Base-by-base conservation (phyloP, 2,888 invertebrate species). In the Sicus ferrugineus region DNA sequence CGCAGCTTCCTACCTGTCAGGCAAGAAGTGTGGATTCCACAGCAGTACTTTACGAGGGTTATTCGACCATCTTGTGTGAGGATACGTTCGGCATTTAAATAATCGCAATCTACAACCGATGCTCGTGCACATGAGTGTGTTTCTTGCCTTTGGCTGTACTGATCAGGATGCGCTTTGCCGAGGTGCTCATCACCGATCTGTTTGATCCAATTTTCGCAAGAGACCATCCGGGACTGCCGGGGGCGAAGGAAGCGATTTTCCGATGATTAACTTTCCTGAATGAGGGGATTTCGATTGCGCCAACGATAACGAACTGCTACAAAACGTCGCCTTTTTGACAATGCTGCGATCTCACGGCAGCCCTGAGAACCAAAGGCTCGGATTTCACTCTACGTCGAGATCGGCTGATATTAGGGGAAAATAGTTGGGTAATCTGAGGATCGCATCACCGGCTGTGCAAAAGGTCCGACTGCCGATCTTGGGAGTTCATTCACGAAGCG, bases 201-300 rank as follows among this genome's bases (percentile, higher is more conserved):
- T 23, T 38, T 65, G n/a, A 65, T 52, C 54, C 54, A 54, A 54
- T 65, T 65, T n/a, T 65, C 21, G 54, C 31, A 34, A 42, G 9
- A 19, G 54, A 38, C 21, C 50, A 54, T 5, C 9, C n/a, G 19
- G 48, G 6, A 16, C n/a, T 26, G 19, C 46, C 64, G 14, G 6
- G 11, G 28, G 50, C 50, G 46, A 14, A 81, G 81, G 81, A 81
- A 80, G 80, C 75, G 79, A 81, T 81, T 81, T 81, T 81, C 82
- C 81, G 80, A 80, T 81, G 82, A 81, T 81, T 81, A 80, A 79
- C 79, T 81, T 78, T 75, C 73, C 71, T 81, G 75, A 81, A 81
- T 78, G 74, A 73, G 63, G 68, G 34, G 31, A 69, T 68, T 28
- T 46, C 54, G 71, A 70, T 66, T 67, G 68, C 68, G 66, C 70